Conservation (phyloP, 1,140 invertebrate species). For the Theocolax elegans region DNA sequence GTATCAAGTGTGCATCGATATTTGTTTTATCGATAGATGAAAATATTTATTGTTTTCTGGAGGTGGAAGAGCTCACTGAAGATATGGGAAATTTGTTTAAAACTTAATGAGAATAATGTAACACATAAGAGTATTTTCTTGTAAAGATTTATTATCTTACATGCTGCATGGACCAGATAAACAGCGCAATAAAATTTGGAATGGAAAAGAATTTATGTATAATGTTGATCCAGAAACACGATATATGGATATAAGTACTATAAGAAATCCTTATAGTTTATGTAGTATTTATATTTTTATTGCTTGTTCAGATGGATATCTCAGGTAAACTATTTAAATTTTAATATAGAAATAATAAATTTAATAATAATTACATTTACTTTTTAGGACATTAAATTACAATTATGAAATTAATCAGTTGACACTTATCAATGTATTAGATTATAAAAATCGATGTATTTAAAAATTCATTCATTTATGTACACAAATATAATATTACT, state of each 20-base stretch:
- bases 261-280: conserved; percentile 47
- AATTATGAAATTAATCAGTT: conserved; percentile 46
- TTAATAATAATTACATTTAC: not conserved
- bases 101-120: conserved; percentile 44
- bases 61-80: conserved; percentile 82
- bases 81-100: conserved; percentile 71
- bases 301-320: conserved; percentile 79
- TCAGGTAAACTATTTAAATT: conserved; percentile 67
- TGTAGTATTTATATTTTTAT: conserved; percentile 67
- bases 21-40: conserved; percentile 44
- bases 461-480: conserved; percentile 68
- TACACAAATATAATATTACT: conserved; percentile 61
- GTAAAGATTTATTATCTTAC: conserved; percentile 66
- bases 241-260: conserved; percentile 73
- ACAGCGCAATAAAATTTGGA: conserved; percentile 64
- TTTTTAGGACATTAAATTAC: conserved; percentile 55
- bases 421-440: conserved; percentile 55
- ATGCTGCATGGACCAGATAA: conserved; percentile 70
- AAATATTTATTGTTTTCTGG: conserved; percentile 75
- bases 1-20: conserved; percentile 69
- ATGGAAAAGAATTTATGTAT: conserved; percentile 58
- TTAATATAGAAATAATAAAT: not conserved
- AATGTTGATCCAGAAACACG: conserved; percentile 76
- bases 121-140: conserved; percentile 49
- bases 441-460: conserved; percentile 70